phyloP scores from a whole-genome alignment of 2,888 invertebrate species.

The Lycocerus yunnanus region DNA sequence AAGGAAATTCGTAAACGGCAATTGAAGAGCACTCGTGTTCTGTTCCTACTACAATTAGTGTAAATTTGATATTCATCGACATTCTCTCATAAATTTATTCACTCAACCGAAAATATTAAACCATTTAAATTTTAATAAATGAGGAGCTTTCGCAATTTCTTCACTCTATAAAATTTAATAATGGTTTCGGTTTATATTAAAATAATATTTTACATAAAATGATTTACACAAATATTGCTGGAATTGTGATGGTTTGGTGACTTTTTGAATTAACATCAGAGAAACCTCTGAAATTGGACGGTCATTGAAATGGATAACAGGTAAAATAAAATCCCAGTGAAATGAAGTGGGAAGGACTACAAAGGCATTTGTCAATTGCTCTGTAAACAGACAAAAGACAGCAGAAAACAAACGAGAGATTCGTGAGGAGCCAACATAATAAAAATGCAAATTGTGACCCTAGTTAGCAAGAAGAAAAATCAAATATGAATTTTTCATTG shows the following conservation, averaged over 20 bases:
- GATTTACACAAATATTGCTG: not conserved
- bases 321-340: constrained; percentile 15
- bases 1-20: constrained; percentile 1
- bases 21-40: constrained; percentile 4
- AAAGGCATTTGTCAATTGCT: constrained; percentile 40
- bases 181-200: not conserved
- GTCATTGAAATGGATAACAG: constrained; percentile 18
- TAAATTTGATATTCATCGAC: constrained; percentile 4
- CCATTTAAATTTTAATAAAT: not conserved
- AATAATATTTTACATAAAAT: not conserved
- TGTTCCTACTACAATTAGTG: constrained; percentile 1
- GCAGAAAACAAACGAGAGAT: constrained; percentile 44
- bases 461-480: constrained; percentile 35
- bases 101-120: not conserved
- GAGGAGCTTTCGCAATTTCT: not conserved
- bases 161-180: not conserved
- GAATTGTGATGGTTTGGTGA: not conserved
- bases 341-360: constrained; percentile 19
- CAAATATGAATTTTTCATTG: constrained; percentile 38
- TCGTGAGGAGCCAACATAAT: constrained; percentile 36
- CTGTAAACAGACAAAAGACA: constrained; percentile 43
- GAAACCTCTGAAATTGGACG: not conserved
- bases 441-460: constrained; percentile 37
- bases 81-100: not conserved
- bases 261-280: not conserved